These are phyloP conservation scores for Notodonta dromedarius DNA, from an alignment of 2,888 invertebrate species.

Conservation along the genomic window DNA sequence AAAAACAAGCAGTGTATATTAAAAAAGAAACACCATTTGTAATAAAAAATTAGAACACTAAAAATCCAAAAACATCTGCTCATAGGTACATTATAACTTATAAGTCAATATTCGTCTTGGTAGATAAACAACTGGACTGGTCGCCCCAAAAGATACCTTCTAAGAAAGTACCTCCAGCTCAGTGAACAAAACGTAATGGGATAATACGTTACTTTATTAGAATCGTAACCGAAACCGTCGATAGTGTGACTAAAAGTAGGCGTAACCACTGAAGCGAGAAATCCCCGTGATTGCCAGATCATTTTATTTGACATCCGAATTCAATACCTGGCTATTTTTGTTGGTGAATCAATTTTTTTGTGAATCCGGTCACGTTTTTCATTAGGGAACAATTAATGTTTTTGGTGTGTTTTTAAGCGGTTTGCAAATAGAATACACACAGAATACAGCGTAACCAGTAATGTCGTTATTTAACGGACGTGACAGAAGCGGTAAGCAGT, in stretches of 20 bases:
- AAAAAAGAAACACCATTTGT: too few relatives aligned
- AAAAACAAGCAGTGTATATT: too few relatives aligned
- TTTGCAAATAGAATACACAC: not conserved
- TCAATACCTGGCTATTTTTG: constrained; percentile 15
- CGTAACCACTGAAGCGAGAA: constrained; percentile 2
- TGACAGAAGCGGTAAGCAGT: not conserved
- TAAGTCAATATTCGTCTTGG: too few relatives aligned
- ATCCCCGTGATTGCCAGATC: not conserved
- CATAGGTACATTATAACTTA: too few relatives aligned
- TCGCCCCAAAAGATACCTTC: not conserved
- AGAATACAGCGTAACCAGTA: not conserved
- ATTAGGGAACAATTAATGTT: constrained; percentile 30
- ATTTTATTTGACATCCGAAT: constrained; percentile 30
- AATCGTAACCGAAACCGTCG: constrained; percentile 4
- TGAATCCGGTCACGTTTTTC: constrained; percentile 30
- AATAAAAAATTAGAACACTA: too few relatives aligned
- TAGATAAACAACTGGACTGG: not conserved
- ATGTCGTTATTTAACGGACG: not conserved
- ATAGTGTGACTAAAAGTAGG: constrained; percentile 1
- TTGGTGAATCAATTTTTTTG: constrained; percentile 11
- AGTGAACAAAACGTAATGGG: constrained; percentile 27
- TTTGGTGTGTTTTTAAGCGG: constrained; percentile 6
- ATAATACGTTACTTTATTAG: constrained; percentile 11
- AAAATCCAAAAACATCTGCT: too few relatives aligned
- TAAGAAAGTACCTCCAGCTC: constrained; percentile 1